Evolutionary conservation across 2,888 invertebrate species (phyloP).

Genomic region (Drosophila suboccidentalis): DNA sequence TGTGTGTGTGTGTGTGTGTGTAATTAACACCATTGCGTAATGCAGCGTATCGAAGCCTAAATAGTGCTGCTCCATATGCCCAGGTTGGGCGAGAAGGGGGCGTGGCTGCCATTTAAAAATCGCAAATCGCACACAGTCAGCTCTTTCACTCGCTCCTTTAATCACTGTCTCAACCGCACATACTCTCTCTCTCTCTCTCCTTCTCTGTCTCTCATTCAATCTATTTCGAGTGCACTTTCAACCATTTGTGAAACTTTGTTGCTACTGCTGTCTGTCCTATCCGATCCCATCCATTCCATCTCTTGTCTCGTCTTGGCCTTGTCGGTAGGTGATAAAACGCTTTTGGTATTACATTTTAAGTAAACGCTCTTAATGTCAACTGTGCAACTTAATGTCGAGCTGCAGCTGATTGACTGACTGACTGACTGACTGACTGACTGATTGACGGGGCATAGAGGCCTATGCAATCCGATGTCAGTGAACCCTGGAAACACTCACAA

Average conservation of each 20-base stretch:
- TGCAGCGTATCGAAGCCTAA: constrained; percentile 85
- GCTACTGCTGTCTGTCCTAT: constrained; percentile 41
- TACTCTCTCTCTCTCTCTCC: background rate
- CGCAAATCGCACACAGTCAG: constrained; percentile 29
- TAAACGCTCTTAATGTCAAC: constrained; percentile 59
- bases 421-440: constrained; percentile 1
- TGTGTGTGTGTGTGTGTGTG: constrained; percentile 68
- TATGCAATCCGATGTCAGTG: constrained; percentile 55
- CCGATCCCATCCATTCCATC: background rate
- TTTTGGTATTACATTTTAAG: constrained; percentile 62
- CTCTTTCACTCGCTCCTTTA: constrained; percentile 7
- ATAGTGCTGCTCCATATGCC: constrained; percentile 81
- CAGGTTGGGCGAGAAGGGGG: constrained; percentile 45
- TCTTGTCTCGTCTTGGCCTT: constrained; percentile 6
- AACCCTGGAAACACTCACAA: constrained; percentile 34
- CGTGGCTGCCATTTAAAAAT: constrained; percentile 71
- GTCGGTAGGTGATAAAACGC: constrained; percentile 58
- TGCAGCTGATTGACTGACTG: constrained; percentile 36
- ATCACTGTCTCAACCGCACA: background rate
- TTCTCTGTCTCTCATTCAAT: constrained; percentile 2
- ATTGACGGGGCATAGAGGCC: constrained; percentile 1
- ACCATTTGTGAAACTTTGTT: constrained; percentile 49
- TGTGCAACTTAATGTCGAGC: constrained; percentile 5
- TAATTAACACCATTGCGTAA: constrained; percentile 85
- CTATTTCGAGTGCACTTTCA: constrained; percentile 20